Evolutionary conservation across 2,113 vertebrate genomes (phyloP).

Genomic region (Mesoclemmys tuberculata): DNA sequence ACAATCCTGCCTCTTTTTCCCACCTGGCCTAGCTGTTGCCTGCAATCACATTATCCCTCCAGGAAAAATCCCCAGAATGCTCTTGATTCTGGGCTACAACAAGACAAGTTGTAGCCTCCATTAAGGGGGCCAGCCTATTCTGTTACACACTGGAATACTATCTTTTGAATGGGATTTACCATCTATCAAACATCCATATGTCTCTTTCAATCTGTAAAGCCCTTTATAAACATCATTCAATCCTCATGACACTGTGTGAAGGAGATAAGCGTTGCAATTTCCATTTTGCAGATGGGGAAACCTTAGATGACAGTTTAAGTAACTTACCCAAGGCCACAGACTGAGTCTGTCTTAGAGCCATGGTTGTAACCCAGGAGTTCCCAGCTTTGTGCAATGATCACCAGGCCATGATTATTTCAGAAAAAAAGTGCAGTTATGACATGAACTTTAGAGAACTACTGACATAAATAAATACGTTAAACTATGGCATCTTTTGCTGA

Average conservation of each 20-base stretch:
- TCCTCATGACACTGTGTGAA: background rate
- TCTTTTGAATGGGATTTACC: background rate
- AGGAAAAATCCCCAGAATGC: background rate
- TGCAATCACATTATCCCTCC: background rate
- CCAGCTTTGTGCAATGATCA: background rate
- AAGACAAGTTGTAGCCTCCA: accelerated
- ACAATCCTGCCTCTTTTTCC: accelerated
- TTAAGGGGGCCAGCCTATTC: accelerated
- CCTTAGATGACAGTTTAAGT: background rate
- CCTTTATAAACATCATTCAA: background rate
- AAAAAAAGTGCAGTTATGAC: background rate
- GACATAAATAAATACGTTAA: background rate
- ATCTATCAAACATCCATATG: background rate
- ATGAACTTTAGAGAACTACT: background rate
- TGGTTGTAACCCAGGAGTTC: background rate
- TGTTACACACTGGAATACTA: accelerated
- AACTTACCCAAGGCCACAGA: background rate
- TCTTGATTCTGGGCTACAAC: background rate
- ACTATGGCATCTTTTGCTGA: background rate
- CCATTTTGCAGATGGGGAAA: background rate
- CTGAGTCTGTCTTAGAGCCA: background rate
- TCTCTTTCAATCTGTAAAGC: background rate
- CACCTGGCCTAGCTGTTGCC: accelerated
- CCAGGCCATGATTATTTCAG: background rate
- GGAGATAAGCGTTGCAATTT: background rate